A percentile compares a stretch with the other conserved stretches of the same genome.
Evolutionary conservation across 2,113 vertebrate species (phyloP).

Genomic region (Xenopus borealis): DNA sequence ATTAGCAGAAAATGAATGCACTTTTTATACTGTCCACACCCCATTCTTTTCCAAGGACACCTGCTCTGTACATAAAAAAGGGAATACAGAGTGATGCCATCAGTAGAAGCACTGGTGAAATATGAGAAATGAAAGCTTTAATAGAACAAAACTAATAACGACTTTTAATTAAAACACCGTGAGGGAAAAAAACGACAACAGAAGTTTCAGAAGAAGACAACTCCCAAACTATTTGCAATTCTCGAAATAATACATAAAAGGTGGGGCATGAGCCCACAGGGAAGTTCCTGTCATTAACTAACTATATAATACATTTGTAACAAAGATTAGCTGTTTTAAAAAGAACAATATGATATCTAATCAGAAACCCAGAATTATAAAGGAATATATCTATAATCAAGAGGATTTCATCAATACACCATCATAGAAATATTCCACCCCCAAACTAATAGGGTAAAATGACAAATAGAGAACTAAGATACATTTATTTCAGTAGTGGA

Average conservation of each 20-base stretch:
- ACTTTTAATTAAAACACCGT: not conserved
- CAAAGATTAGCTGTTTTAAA: too few relatives aligned
- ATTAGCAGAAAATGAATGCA: slow-evolving; percentile 10
- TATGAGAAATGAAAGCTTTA: not conserved
- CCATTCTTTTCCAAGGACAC: slow-evolving; percentile 25
- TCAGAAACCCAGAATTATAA: too few relatives aligned
- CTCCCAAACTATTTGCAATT: not conserved
- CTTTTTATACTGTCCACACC: slow-evolving; percentile 6
- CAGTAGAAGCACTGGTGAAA: not conserved
- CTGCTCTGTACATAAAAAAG: slow-evolving; percentile 12
- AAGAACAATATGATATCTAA: too few relatives aligned
- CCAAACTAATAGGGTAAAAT: too few relatives aligned
- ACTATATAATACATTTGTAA: too few relatives aligned
- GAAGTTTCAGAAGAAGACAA: not conserved
- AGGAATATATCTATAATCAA: too few relatives aligned
- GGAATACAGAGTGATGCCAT: not conserved
- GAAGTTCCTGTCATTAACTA: not conserved
- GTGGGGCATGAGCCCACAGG: not conserved
- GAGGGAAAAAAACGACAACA: not conserved
- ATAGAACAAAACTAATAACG: fast-evolving
- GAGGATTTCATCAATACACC: too few relatives aligned
- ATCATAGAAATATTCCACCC: too few relatives aligned
- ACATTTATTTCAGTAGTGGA: too few relatives aligned
- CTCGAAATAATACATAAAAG: not conserved
- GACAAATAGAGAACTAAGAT: too few relatives aligned